Percentiles rank a stretch among this genome's conserved stretches.
These are phyloP conservation scores for Drosophila grimshawi DNA, from an alignment of 1,140 invertebrate species.

Conservation along the genomic window DNA sequence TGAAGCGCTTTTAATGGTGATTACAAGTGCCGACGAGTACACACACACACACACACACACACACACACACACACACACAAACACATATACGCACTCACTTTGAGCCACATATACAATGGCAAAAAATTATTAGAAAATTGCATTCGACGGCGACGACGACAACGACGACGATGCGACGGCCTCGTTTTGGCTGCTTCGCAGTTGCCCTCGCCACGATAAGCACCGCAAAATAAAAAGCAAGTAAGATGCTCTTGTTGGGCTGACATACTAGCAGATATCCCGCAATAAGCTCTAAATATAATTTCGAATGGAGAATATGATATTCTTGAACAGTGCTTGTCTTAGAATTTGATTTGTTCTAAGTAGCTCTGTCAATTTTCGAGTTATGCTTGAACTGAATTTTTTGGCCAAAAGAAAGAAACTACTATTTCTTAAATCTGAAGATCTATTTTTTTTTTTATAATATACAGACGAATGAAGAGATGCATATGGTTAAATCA, in stretches of 20 bases:
- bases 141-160: constrained; percentile 61
- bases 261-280: constrained; percentile 13
- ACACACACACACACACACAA: constrained; percentile 24
- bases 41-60: constrained; percentile 27
- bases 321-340: no score
- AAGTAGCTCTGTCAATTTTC: no score
- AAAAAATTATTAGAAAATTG: constrained; percentile 80
- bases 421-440: no score
- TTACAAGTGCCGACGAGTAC: constrained; percentile 65
- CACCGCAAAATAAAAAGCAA: constrained; percentile 23
- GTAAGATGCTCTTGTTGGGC: constrained; percentile 16
- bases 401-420: no score
- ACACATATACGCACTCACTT: constrained; percentile 15
- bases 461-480: no score
- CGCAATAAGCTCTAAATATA: background rate
- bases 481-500: no score
- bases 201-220: constrained; percentile 73
- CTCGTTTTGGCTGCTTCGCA: constrained; percentile 71
- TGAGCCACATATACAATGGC: constrained; percentile 33
- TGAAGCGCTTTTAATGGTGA: constrained; percentile 78
- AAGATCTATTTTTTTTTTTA: no score
- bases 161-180: constrained; percentile 54
- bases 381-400: no score
- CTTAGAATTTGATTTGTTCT: no score
- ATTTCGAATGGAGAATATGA: no score